phyloP scores from a whole-genome alignment of 2,888 invertebrate genomes.

The Hirtodrosophila alboralis region DNA sequence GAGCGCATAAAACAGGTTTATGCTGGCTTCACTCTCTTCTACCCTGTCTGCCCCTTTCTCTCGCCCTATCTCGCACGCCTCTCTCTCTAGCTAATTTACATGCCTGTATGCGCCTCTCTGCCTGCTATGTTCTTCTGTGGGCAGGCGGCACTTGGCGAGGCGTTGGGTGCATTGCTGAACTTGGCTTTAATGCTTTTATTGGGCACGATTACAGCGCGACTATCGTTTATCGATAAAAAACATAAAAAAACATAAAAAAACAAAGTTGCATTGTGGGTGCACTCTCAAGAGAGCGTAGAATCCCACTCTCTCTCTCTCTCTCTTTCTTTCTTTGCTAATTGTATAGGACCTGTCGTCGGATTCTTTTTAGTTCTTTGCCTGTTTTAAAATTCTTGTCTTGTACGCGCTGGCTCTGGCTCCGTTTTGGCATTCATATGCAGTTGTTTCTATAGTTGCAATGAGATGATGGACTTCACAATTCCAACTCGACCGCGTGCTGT shows the following conservation, averaged over 20 bases:
- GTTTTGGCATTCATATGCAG: constrained; percentile 54
- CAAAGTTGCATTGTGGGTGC: constrained; percentile 26
- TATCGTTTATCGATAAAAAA: not conserved
- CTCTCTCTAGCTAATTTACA: constrained; percentile 34
- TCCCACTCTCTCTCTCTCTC: constrained; percentile 6
- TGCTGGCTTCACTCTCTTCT: constrained; percentile 33
- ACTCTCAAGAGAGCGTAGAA: no score
- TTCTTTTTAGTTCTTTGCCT: constrained; percentile 58
- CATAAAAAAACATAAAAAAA: constrained; percentile 1
- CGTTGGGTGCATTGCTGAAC: constrained; percentile 73
- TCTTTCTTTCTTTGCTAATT: constrained; percentile 72
- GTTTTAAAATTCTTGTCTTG: constrained; percentile 76
- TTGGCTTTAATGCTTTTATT: constrained; percentile 69
- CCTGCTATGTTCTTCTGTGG: constrained; percentile 54
- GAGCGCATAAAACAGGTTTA: constrained; percentile 66
- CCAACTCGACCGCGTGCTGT: constrained; percentile 59
- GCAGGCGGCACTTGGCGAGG: constrained; percentile 58
- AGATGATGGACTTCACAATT: constrained; percentile 15
- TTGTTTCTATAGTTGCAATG: constrained; percentile 6
- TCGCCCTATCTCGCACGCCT: constrained; percentile 5
- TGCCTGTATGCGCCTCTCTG: constrained; percentile 16
- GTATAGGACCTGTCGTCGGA: constrained; percentile 83
- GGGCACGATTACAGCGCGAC: constrained; percentile 21
- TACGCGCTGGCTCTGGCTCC: constrained; percentile 35
- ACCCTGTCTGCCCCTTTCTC: constrained; percentile 4